phyloP scores from a whole-genome alignment of 2,113 vertebrate species.

The Vombatus ursinus region DNA sequence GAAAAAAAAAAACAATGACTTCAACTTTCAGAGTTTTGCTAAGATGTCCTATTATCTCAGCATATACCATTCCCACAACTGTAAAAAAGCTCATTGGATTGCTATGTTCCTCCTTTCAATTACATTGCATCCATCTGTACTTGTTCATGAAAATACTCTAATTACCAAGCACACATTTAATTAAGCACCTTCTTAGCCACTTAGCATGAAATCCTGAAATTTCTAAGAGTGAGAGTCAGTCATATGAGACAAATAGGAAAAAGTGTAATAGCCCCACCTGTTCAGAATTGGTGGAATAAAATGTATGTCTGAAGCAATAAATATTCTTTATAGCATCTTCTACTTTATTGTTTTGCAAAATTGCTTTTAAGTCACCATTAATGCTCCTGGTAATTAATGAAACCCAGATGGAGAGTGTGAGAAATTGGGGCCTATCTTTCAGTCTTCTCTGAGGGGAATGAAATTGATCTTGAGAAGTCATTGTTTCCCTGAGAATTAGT shows the following conservation, averaged over 20 bases:
- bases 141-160: constrained; percentile 59
- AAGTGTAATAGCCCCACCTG: constrained; percentile 68
- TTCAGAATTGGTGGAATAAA: constrained; percentile 57
- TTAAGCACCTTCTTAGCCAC: constrained; percentile 73
- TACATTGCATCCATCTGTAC: constrained; percentile 66
- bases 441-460: constrained; percentile 59
- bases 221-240: constrained; percentile 66
- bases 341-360: constrained; percentile 69
- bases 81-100: constrained; percentile 32
- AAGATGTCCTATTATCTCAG: constrained; percentile 34
- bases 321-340: constrained; percentile 64
- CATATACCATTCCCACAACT: constrained; percentile 6
- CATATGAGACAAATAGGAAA: constrained; percentile 68
- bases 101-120: constrained; percentile 52
- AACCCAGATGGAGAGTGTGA: constrained; percentile 71
- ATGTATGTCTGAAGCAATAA: constrained; percentile 57
- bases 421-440: constrained; percentile 37
- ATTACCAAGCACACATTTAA: constrained; percentile 72
- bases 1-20: background rate
- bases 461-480: constrained; percentile 50
- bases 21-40: constrained; percentile 41
- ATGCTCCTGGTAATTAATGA: constrained; percentile 74
- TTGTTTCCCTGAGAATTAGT: constrained; percentile 20
- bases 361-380: constrained; percentile 66
- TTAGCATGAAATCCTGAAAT: constrained; percentile 68